phyloP scores from a whole-genome alignment of 2,797 vertebrate species.

The Yasuhikotakia modesta region DNA sequence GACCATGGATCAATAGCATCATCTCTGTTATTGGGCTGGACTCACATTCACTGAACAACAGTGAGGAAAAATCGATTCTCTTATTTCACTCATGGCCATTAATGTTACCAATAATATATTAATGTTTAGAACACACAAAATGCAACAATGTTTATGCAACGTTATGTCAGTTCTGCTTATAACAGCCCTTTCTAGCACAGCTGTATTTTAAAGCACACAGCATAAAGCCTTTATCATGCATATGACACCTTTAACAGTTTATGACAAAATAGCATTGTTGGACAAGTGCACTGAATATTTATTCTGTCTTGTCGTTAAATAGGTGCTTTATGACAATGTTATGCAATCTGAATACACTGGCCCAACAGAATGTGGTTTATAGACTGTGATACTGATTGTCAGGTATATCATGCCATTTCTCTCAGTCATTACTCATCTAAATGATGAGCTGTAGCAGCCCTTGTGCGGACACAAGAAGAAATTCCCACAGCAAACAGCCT shows the following conservation, averaged over 20 bases:
- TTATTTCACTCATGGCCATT: no score
- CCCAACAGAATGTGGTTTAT: slow-evolving; percentile 23
- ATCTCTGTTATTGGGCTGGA: slow-evolving; percentile 28
- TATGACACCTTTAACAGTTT: slow-evolving; percentile 41
- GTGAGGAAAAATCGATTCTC: neutral
- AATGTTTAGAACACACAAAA: neutral
- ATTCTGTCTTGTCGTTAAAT: slow-evolving; percentile 14
- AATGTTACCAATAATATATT: slow-evolving; percentile 5
- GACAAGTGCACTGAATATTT: slow-evolving; percentile 39
- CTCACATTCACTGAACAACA: slow-evolving; percentile 2
- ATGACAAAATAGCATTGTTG: slow-evolving; percentile 20
- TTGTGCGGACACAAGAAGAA: slow-evolving; percentile 25
- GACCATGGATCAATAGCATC: slow-evolving; percentile 45
- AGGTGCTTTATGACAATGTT: slow-evolving; percentile 8
- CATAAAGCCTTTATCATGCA: slow-evolving; percentile 30
- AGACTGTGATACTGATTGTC: slow-evolving; percentile 19
- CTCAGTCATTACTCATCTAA: slow-evolving; percentile 2
- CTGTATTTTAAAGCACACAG: slow-evolving; percentile 8
- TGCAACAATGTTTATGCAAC: neutral
- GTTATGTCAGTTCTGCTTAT: neutral
- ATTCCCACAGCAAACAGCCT: slow-evolving; percentile 8
- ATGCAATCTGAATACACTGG: neutral
- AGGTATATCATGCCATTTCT: slow-evolving; percentile 28
- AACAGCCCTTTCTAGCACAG: neutral
- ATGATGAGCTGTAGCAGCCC: slow-evolving; percentile 3